A percentile compares a stretch with the other conserved stretches of the same genome.
These are phyloP conservation scores for Zoanthus solanderi DNA, from an alignment of 92 coral and sea anemone species.

Conservation along the genomic window DNA sequence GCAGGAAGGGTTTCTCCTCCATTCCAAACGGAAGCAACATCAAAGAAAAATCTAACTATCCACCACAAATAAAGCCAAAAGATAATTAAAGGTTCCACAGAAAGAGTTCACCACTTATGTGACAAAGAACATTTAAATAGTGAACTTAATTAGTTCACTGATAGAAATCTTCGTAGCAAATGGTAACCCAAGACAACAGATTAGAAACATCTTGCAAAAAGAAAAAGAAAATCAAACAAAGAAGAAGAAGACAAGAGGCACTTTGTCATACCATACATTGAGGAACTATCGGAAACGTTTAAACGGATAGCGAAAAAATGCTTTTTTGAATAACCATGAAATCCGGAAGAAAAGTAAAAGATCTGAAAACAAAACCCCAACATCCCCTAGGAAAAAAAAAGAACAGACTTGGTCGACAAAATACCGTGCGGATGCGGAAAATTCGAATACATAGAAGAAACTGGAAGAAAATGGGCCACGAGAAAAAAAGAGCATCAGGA, in stretches of 20 bases:
- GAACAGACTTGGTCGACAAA: too few relatives aligned
- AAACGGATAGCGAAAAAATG: not conserved
- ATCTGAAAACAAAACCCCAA: not conserved
- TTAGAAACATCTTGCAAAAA: not conserved
- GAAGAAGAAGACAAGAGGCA: not conserved
- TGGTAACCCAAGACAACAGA: slow-evolving; percentile 6
- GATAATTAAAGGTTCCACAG: slow-evolving; percentile 21
- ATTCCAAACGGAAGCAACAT: not conserved
- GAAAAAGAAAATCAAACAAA: not conserved
- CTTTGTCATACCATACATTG: slow-evolving; percentile 18
- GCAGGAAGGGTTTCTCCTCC: too few relatives aligned
- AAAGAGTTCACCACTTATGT: slow-evolving; percentile 21
- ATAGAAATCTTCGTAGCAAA: slow-evolving; percentile 22
- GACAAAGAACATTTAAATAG: slow-evolving; percentile 11
- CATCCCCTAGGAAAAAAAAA: not conserved
- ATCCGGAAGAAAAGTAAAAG: not conserved
- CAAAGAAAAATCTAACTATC: slow-evolving; percentile 6
- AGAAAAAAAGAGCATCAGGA: too few relatives aligned
- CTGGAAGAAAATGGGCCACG: not conserved
- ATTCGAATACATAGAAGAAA: not conserved
- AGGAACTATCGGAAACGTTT: not conserved
- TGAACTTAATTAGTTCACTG: slow-evolving; percentile 1
- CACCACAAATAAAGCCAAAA: slow-evolving; percentile 34
- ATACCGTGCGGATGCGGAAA: too few relatives aligned
- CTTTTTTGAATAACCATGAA: not conserved